A percentile compares a stretch with the other conserved stretches of the same genome.
Evolutionary conservation across 2,888 invertebrate genomes (phyloP).

Genomic region (Globia sparganii): DNA sequence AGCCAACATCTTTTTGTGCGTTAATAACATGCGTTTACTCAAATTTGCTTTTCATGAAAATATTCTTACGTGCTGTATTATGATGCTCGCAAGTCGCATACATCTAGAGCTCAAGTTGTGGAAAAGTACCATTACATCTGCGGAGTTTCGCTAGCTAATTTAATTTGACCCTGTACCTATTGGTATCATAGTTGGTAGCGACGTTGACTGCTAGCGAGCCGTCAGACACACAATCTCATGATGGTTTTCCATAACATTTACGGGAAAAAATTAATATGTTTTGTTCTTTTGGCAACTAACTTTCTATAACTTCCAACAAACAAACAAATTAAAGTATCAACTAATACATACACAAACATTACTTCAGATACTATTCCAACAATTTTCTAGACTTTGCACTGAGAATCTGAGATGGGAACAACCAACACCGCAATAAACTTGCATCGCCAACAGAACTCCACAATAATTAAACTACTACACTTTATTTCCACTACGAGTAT

Average conservation of each 20-base stretch:
- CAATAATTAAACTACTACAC: constrained; percentile 43
- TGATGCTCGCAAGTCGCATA: neutral
- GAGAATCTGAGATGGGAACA: constrained; percentile 20
- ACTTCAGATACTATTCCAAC: neutral
- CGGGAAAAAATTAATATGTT: neutral
- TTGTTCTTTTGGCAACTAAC: neutral
- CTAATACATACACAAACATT: neutral
- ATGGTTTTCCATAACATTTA: neutral
- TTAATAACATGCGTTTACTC: neutral
- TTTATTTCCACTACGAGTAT: constrained; percentile 37
- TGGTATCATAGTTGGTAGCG: neutral
- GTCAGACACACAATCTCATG: neutral
- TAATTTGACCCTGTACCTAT: too few species aligned
- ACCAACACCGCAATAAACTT: constrained; percentile 21
- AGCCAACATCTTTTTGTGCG: neutral
- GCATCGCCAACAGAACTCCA: constrained; percentile 20
- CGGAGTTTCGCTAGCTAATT: too few species aligned
- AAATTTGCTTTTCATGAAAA: neutral
- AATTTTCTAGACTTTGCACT: constrained; percentile 10
- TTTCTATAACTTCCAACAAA: neutral
- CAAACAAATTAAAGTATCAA: neutral
- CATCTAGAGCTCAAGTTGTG: neutral
- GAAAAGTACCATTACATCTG: neutral
- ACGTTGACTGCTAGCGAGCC: too few species aligned
- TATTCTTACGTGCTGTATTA: neutral